These are phyloP conservation scores for Drosophila atroscutellata DNA, from an alignment of 2,888 invertebrate species.

Conservation along the genomic window DNA sequence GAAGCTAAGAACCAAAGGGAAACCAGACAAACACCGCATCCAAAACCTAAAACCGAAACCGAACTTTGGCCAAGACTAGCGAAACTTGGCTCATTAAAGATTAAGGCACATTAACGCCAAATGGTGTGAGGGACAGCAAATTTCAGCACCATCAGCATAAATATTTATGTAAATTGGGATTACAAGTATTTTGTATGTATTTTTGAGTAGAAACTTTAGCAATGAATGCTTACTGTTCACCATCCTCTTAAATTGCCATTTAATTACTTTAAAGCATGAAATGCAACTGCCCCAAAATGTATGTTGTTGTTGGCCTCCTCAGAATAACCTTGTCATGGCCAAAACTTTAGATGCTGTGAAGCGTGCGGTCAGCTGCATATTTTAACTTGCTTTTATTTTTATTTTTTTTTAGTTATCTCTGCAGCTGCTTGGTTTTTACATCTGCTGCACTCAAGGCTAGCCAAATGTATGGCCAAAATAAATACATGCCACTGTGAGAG, in stretches of 20 bases:
- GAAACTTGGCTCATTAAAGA: constrained; percentile 79
- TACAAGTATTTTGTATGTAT: constrained; percentile 72
- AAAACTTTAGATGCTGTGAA: constrained; percentile 14
- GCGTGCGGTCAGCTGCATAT: constrained; percentile 44
- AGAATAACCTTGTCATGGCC: constrained; percentile 32
- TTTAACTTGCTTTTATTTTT: constrained; percentile 30
- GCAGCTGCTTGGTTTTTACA: constrained; percentile 56
- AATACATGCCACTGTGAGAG: constrained; percentile 40
- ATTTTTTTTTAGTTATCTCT: constrained; percentile 30
- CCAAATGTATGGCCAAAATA: constrained; percentile 27
- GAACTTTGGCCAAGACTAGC: constrained; percentile 47
- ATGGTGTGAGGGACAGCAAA: constrained; percentile 44
- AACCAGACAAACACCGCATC: constrained; percentile 23
- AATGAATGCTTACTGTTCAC: constrained; percentile 12
- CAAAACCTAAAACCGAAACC: constrained; percentile 14
- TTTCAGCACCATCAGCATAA: constrained; percentile 74
- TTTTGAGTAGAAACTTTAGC: constrained; percentile 53
- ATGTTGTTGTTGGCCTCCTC: constrained; percentile 13
- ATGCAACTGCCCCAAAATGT: constrained; percentile 34
- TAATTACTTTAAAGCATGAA: constrained; percentile 59
- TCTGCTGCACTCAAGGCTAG: constrained; percentile 52
- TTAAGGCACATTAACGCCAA: constrained; percentile 76
- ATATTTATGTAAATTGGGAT: constrained; percentile 79
- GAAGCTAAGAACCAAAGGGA: constrained; percentile 10
- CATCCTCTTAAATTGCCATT: constrained; percentile 55